A percentile compares a stretch with the other conserved stretches of the same genome.
phyloP scores from a whole-genome alignment of 1,140 invertebrate genomes.

The Drosophila pseudoananassae region DNA sequence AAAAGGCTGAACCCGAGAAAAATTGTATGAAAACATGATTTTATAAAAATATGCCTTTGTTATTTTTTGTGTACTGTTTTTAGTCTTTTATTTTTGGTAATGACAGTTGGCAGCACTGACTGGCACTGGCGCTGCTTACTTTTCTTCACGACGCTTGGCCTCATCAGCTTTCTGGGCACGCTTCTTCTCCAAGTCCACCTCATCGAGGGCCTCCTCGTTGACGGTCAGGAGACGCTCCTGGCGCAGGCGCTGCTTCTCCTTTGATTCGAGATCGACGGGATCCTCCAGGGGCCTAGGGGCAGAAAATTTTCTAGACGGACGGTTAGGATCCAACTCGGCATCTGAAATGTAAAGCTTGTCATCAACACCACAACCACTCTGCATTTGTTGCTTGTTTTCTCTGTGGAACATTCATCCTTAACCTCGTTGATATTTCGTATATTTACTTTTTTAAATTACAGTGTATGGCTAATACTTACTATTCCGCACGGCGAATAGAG shows the following conservation, averaged over 20 bases:
- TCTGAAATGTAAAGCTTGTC: constrained; percentile 61
- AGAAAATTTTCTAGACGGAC: constrained; percentile 88
- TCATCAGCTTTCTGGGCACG: constrained; percentile 86
- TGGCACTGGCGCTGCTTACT: constrained; percentile 81
- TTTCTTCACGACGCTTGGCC: constrained; percentile 86
- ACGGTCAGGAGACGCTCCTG: constrained; percentile 83
- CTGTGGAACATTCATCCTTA: constrained; percentile 6
- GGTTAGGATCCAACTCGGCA: constrained; percentile 86
- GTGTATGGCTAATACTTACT: constrained; percentile 56
- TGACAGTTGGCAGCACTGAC: neutral
- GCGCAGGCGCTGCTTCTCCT: constrained; percentile 85
- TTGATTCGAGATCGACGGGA: constrained; percentile 84
- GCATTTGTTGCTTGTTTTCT: neutral
- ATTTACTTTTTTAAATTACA: constrained; percentile 34
- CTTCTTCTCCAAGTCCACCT: constrained; percentile 86
- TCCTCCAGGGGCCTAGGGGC: constrained; percentile 86
- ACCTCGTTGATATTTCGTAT: neutral
- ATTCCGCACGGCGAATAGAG: constrained; percentile 12
- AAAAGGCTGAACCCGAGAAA: neutral
- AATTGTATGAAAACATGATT: neutral
- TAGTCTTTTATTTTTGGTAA: neutral
- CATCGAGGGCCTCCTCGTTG: constrained; percentile 82
- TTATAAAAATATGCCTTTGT: neutral
- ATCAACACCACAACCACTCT: constrained; percentile 12
- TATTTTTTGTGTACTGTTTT: neutral